Evolutionary conservation across 2,888 invertebrate genomes (phyloP).

Genomic region (Agrotis ipsilon): DNA sequence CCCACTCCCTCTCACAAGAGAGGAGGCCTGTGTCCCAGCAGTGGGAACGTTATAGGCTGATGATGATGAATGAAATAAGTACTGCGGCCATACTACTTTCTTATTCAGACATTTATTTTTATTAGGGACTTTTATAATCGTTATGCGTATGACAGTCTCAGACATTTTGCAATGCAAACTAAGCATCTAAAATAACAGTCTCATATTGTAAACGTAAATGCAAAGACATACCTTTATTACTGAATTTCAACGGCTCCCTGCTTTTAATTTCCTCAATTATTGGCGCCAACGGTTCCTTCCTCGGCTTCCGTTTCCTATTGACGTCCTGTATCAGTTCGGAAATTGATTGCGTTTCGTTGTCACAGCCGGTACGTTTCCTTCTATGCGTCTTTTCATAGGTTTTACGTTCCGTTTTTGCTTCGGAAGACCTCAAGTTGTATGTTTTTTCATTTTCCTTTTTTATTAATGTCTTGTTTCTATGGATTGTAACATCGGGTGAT

Average conservation of each 20-base stretch:
- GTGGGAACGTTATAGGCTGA: no score
- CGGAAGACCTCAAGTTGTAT: slow-evolving; percentile 83
- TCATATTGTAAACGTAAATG: background rate
- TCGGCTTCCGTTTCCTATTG: slow-evolving; percentile 67
- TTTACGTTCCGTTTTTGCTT: slow-evolving; percentile 82
- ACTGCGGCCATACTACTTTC: no score
- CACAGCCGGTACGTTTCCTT: slow-evolving; percentile 64
- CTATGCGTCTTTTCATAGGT: slow-evolving; percentile 74
- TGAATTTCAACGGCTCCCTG: slow-evolving; percentile 77
- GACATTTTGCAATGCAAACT: no score
- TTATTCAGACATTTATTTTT: no score
- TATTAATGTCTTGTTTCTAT: slow-evolving; percentile 63
- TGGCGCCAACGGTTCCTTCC: slow-evolving; percentile 82
- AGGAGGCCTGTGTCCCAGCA: no score
- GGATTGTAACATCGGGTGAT: slow-evolving; percentile 66
- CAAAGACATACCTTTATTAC: slow-evolving; percentile 68
- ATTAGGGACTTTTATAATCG: no score
- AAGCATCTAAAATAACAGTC: no score
- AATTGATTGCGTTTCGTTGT: slow-evolving; percentile 59
- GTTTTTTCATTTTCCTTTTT: slow-evolving; percentile 78
- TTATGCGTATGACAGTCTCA: no score
- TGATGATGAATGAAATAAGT: no score
- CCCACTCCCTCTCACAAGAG: no score
- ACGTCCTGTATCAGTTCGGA: slow-evolving; percentile 58
- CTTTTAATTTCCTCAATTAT: slow-evolving; percentile 85